A percentile compares a stretch with the other conserved stretches of the same genome.
phyloP scores from a whole-genome alignment of 92 coral and sea anemone genomes.

The Palythoa grandis region DNA sequence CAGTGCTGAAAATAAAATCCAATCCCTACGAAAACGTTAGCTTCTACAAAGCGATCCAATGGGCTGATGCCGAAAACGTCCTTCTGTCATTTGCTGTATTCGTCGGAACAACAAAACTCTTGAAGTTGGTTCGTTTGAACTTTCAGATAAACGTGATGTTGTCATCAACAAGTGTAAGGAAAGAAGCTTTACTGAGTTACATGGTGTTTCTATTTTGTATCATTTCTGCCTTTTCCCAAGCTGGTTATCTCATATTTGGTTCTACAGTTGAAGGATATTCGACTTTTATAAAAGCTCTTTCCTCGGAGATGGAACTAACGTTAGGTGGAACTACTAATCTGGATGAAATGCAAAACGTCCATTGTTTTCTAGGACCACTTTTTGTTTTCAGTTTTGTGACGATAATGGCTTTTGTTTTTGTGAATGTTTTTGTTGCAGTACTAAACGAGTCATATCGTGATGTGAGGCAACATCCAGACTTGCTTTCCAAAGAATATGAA shows the following conservation, averaged over 20 bases:
- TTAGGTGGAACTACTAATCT: constrained; percentile 59
- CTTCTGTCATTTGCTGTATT: constrained; percentile 33
- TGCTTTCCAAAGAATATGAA: constrained; percentile 60
- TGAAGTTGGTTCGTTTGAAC: constrained; percentile 22
- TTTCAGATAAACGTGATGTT: not conserved
- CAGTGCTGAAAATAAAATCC: not conserved
- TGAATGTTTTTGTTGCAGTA: constrained; percentile 76
- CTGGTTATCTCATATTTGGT: constrained; percentile 55
- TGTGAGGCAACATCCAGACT: constrained; percentile 47
- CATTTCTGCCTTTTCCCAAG: constrained; percentile 10
- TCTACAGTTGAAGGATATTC: constrained; percentile 47
- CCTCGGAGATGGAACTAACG: constrained; percentile 57
- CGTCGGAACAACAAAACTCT: constrained; percentile 18
- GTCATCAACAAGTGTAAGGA: not conserved
- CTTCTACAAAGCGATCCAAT: constrained; percentile 18
- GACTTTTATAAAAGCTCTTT: constrained; percentile 47
- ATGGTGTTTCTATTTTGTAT: not conserved
- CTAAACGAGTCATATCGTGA: constrained; percentile 65
- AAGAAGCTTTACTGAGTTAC: constrained; percentile 12
- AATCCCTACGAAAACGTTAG: constrained; percentile 20
- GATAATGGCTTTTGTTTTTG: constrained; percentile 64
- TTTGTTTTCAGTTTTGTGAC: constrained; percentile 60
- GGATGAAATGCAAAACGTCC: constrained; percentile 36
- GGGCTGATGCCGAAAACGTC: constrained; percentile 22
- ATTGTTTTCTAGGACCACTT: constrained; percentile 61